Evolutionary conservation across 2,113 vertebrate species (phyloP).

Genomic region (Verasper variegatus): DNA sequence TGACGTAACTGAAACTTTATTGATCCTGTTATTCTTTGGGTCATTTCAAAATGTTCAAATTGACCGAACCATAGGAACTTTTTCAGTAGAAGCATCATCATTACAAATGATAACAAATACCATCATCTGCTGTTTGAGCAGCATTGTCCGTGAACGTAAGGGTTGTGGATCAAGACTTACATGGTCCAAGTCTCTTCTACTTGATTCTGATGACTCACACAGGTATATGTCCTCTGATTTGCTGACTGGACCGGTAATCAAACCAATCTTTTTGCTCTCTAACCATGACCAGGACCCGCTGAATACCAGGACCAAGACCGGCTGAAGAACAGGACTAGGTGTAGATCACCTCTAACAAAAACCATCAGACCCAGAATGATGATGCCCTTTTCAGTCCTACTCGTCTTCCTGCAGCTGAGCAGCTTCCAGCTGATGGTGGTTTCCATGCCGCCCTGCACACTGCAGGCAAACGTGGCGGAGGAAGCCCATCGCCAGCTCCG

Average conservation of each 20-base stretch:
- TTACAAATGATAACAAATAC: no score
- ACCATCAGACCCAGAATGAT: slow-evolving; percentile 22
- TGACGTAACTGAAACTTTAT: no score
- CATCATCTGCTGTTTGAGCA: no score
- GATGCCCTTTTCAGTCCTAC: not conserved
- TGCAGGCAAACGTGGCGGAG: not conserved
- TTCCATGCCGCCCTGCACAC: slow-evolving; percentile 35
- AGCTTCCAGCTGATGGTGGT: slow-evolving; percentile 41
- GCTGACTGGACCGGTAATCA: not conserved
- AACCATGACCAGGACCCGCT: not conserved
- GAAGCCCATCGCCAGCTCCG: not conserved
- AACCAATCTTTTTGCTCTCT: not conserved
- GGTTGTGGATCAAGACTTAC: no score
- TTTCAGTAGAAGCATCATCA: no score
- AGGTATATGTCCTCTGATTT: no score
- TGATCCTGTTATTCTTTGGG: no score
- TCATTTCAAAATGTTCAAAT: no score
- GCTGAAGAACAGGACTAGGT: not conserved
- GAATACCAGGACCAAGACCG: not conserved
- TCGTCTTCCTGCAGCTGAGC: slow-evolving; percentile 50
- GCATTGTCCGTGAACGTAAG: no score
- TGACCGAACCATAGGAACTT: no score
- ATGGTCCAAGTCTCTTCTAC: no score
- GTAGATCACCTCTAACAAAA: not conserved
- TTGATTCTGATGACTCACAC: no score